Percentiles rank a stretch among this genome's conserved stretches.
Evolutionary conservation across 2,113 vertebrate genomes (phyloP).

Genomic region (Sander vitreus): DNA sequence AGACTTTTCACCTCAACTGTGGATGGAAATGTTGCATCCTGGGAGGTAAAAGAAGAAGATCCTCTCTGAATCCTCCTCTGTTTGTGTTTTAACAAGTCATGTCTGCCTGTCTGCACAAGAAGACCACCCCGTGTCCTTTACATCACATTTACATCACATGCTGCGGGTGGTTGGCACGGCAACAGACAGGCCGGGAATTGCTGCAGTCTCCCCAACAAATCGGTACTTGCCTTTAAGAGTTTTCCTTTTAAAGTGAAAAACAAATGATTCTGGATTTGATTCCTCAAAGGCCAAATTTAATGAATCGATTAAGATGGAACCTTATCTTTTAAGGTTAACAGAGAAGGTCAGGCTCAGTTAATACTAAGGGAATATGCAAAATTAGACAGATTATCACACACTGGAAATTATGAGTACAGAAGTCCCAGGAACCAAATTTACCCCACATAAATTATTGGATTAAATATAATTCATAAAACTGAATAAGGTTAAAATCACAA

Average conservation of each 20-base stretch:
- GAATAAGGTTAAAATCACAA: neutral
- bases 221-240: neutral
- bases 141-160: neutral
- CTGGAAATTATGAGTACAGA: neutral
- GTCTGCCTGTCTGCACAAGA: conserved; percentile 51
- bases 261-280: conserved; percentile 44
- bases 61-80: neutral
- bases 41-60: neutral
- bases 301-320: conserved; percentile 14
- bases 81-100: conserved; percentile 7
- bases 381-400: neutral
- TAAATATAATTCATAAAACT: neutral
- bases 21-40: neutral
- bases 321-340: neutral
- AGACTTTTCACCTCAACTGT: neutral
- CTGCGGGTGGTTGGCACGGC: conserved; percentile 32
- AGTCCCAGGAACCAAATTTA: neutral
- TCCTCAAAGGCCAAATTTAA: conserved; percentile 9
- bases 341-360: neutral
- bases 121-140: conserved; percentile 8
- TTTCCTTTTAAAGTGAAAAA: conserved; percentile 22
- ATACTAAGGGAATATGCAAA: neutral
- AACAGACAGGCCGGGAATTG: conserved; percentile 33
- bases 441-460: neutral
- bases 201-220: conserved; percentile 27